Evolutionary conservation across 2,888 invertebrate species (phyloP).

Genomic region (Drosophila parthenogenetica): DNA sequence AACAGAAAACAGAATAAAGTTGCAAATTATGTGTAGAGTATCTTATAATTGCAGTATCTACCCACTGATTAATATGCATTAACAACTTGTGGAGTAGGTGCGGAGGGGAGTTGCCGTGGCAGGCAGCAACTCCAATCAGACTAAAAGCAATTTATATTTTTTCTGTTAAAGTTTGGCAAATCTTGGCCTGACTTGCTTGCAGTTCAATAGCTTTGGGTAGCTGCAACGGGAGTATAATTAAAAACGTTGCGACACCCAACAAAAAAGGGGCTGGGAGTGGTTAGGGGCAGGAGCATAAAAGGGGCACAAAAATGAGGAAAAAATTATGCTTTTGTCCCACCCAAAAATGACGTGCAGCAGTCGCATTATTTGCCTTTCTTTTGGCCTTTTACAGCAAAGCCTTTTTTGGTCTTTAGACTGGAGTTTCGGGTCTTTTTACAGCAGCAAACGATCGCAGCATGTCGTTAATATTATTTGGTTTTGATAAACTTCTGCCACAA

Average conservation of each 20-base stretch:
- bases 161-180: slow-evolving; percentile 17
- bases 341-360: slow-evolving; percentile 78
- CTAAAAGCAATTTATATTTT: slow-evolving; percentile 70
- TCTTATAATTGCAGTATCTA: neutral
- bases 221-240: slow-evolving; percentile 72
- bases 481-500: slow-evolving; percentile 80
- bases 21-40: slow-evolving; percentile 1
- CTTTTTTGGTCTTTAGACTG: neutral
- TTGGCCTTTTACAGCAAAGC: slow-evolving; percentile 41
- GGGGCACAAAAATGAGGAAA: slow-evolving; percentile 3
- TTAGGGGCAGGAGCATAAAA: too few species aligned
- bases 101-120: slow-evolving; percentile 8
- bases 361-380: slow-evolving; percentile 78
- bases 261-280: neutral
- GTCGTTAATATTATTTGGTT: slow-evolving; percentile 80
- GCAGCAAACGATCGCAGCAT: slow-evolving; percentile 65
- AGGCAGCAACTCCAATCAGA: slow-evolving; percentile 25
- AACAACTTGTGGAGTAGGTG: slow-evolving; percentile 13
- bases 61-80: slow-evolving; percentile 36
- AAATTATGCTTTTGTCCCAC: slow-evolving; percentile 62
- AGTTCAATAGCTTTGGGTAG: slow-evolving; percentile 43
- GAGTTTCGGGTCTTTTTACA: slow-evolving; percentile 22
- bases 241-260: slow-evolving; percentile 73
- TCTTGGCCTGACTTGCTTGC: slow-evolving; percentile 55
- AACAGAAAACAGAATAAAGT: slow-evolving; percentile 12